Evolutionary conservation across 2,888 invertebrate genomes (phyloP).

Genomic region (Apamea anceps): DNA sequence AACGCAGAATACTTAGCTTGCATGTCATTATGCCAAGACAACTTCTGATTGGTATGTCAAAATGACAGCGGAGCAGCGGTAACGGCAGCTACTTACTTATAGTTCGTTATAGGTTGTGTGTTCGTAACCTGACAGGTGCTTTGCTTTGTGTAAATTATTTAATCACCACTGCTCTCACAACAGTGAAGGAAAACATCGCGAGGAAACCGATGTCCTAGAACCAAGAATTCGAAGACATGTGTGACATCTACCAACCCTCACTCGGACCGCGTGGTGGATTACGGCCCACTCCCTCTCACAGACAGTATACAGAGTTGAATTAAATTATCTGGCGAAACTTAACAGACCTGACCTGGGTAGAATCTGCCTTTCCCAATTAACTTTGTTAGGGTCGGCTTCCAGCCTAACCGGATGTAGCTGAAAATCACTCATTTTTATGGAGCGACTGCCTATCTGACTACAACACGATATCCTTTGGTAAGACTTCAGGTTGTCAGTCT

Average conservation of each 20-base stretch:
- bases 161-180: too few relatives aligned
- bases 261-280: too few relatives aligned
- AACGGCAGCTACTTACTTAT: too few relatives aligned
- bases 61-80: not conserved
- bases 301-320: not conserved
- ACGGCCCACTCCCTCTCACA: too few relatives aligned
- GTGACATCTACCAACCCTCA: too few relatives aligned
- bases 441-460: not conserved
- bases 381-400: not conserved
- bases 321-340: not conserved
- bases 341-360: not conserved
- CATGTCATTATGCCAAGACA: not conserved
- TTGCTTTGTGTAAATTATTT: too few relatives aligned
- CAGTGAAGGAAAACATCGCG: too few relatives aligned
- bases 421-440: not conserved
- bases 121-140: too few relatives aligned
- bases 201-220: too few relatives aligned
- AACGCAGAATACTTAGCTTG: not conserved
- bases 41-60: not conserved
- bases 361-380: not conserved
- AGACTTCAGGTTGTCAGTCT: not conserved
- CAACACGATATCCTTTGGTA: not conserved
- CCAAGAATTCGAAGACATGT: too few relatives aligned
- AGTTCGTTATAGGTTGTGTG: too few relatives aligned
- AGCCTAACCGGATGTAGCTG: not conserved